A percentile compares a stretch with the other conserved stretches of the same genome.
phyloP scores from a whole-genome alignment of 2,113 vertebrate species.

The Etheostoma spectabile region DNA sequence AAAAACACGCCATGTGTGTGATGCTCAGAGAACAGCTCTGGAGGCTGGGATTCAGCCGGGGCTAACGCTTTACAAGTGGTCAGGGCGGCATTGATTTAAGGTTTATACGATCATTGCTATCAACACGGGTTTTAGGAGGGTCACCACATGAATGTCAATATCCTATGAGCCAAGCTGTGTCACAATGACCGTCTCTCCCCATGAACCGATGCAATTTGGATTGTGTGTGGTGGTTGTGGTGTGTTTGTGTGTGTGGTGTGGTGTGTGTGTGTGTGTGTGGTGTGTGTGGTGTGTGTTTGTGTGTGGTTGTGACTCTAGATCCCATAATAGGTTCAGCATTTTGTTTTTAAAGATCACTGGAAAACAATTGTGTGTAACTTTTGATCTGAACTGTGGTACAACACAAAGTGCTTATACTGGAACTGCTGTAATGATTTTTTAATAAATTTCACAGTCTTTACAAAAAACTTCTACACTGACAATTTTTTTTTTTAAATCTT shows the following conservation, averaged over 20 bases:
- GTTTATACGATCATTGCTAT: conserved; percentile 71
- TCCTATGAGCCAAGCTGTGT: conserved; percentile 30
- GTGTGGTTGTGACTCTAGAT: background rate
- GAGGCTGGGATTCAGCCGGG: conserved; percentile 46
- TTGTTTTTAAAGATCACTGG: background rate
- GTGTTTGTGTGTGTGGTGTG: background rate
- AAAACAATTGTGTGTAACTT: background rate
- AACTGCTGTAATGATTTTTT: background rate
- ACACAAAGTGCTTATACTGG: background rate
- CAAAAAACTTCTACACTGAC: too few species aligned
- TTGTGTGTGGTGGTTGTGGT: too few species aligned
- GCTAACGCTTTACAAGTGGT: conserved; percentile 70
- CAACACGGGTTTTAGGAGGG: conserved; percentile 61
- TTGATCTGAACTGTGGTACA: background rate
- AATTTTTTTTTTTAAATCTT: too few species aligned
- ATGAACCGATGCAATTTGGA: background rate
- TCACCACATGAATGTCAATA: conserved; percentile 67
- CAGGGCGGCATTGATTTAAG: conserved; percentile 68
- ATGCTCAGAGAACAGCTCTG: conserved; percentile 47
- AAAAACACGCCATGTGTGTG: conserved; percentile 62
- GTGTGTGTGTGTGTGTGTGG: background rate
- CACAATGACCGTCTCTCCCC: conserved; percentile 27
- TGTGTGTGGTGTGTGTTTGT: background rate
- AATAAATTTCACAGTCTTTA: background rate
- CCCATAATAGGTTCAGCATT: background rate